Conservation (phyloP, 2,113 vertebrate genomes). For the Hypanus sabinus region DNA sequence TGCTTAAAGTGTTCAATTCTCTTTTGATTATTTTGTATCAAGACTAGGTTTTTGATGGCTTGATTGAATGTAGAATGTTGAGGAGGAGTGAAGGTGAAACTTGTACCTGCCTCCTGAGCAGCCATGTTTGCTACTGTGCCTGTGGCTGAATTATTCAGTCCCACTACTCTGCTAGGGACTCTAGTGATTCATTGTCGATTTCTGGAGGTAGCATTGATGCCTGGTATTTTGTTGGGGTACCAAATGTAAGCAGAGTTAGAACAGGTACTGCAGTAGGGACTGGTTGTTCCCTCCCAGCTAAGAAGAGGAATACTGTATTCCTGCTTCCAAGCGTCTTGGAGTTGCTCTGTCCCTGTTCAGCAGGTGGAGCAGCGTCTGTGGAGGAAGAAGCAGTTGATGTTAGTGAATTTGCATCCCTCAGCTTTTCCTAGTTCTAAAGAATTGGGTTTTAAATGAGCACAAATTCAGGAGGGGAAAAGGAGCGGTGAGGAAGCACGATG, state of each 20-base stretch:
- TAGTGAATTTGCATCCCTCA: too few species aligned
- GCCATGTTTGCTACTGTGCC: background rate
- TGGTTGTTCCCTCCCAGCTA: background rate
- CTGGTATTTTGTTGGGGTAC: background rate
- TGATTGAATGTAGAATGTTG: background rate
- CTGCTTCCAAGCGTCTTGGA: background rate
- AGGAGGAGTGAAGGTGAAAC: background rate
- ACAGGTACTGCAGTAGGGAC: background rate
- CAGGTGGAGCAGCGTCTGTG: too few species aligned
- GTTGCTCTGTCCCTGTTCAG: too few species aligned
- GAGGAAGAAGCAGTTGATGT: too few species aligned
- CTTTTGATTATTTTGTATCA: background rate
- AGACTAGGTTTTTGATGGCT: background rate
- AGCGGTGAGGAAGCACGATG: too few species aligned
- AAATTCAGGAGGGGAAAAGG: too few species aligned
- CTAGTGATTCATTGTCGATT: background rate
- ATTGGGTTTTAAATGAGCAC: too few species aligned
- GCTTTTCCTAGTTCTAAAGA: too few species aligned
- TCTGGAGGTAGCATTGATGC: background rate
- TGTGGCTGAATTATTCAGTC: background rate
- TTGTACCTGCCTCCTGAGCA: background rate
- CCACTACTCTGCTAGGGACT: background rate
- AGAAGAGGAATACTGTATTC: background rate
- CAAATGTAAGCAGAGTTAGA: background rate
- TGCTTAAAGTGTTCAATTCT: background rate